Evolutionary conservation across 2,888 invertebrate genomes (phyloP), one percentile per base, ranked within the genome.

Genomic region (Drosophila tripunctata): DNA sequence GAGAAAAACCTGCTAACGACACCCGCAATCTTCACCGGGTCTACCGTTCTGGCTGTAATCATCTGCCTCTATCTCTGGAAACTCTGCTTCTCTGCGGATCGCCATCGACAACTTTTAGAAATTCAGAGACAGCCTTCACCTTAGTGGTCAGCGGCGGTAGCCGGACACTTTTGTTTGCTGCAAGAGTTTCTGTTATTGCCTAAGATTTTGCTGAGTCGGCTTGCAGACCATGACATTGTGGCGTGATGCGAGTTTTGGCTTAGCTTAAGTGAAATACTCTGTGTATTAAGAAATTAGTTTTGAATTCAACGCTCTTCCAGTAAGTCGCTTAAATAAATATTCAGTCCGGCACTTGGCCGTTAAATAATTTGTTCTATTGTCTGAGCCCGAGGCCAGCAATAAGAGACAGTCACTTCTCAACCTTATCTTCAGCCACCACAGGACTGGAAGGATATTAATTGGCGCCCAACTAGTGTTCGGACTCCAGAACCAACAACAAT

Each of bases 91-190:
- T n/a, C n/a, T n/a, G n/a, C n/a, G n/a, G n/a, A n/a, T n/a, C n/a
- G n/a, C n/a, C n/a, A n/a, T n/a, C n/a, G n/a, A n/a, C n/a, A n/a
- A n/a, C n/a, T n/a, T n/a, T n/a, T n/a, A n/a, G n/a, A n/a, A n/a
- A n/a, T n/a, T n/a, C n/a, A n/a, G n/a, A n/a, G n/a, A n/a, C n/a
- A n/a, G n/a, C n/a, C n/a, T n/a, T n/a, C n/a, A n/a, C n/a, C n/a
- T n/a, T n/a, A n/a, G n/a, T 43, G 43, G 43, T 43, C 43, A 43
- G 43, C 15, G 44, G 17, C 44, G 30, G 44, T 30, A 44, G 30
- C 3, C 3, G 10, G 17, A 30, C 30, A 44, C 30, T 44, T 44
- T 44, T 30, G 30, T 30, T 30, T 30, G n/a, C 15, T 30, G 17
- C 44, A 30, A 44, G 44, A 44, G 44, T 1, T 44, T 44, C 30